Conservation (phyloP, 2,888 invertebrate genomes). For the Pterostichus niger region DNA sequence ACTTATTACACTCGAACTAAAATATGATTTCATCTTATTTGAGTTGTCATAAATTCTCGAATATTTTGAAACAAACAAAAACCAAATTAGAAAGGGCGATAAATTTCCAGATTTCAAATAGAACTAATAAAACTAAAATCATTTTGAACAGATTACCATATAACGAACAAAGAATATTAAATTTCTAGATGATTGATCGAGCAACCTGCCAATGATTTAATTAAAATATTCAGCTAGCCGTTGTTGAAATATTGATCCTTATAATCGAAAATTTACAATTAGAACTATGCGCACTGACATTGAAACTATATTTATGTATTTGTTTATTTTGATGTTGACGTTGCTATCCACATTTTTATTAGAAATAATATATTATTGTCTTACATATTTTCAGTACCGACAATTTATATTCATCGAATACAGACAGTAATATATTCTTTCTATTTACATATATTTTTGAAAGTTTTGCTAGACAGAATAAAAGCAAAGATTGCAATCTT, state of each 20-base stretch:
- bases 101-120: constrained; percentile 29
- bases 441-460: too few species aligned
- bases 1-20: background rate
- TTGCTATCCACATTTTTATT: background rate
- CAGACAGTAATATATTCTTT: too few species aligned
- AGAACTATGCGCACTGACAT: constrained; percentile 4
- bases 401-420: too few species aligned
- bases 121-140: constrained; percentile 16
- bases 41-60: constrained; percentile 23
- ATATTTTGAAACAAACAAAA: constrained; percentile 6
- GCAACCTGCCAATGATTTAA: constrained; percentile 45
- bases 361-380: too few species aligned
- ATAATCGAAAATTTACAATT: constrained; percentile 12
- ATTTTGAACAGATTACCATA: constrained; percentile 22
- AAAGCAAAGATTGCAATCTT: too few species aligned
- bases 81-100: constrained; percentile 34
- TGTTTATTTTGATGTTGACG: background rate
- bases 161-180: constrained; percentile 31
- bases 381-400: too few species aligned
- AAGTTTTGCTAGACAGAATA: too few species aligned
- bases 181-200: constrained; percentile 44
- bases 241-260: constrained; percentile 13
- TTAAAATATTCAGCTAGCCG: constrained; percentile 24
- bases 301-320: background rate
- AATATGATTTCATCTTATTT: too few species aligned